Conservation (phyloP, 2,888 invertebrate species). For the Lasius platythorax region DNA sequence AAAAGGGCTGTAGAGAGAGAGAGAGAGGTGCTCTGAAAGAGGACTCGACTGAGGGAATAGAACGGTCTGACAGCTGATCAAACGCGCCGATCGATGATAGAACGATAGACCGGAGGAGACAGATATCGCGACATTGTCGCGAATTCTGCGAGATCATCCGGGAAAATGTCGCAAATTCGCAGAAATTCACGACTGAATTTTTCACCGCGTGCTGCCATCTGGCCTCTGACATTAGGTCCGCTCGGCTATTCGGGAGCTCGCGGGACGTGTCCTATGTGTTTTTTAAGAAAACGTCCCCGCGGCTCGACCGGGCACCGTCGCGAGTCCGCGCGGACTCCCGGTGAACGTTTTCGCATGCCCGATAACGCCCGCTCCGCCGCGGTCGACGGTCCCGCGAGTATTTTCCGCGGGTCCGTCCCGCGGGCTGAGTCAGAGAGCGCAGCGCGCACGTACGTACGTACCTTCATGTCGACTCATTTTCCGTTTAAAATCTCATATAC, state of each 20-base stretch:
- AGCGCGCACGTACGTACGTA: constrained; percentile 87
- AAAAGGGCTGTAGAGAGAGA: constrained; percentile 48
- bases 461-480: constrained; percentile 98
- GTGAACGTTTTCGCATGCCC: constrained; percentile 33
- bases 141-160: constrained; percentile 49
- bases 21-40: constrained; percentile 49
- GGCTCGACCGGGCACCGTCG: constrained; percentile 68
- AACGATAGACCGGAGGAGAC: neutral
- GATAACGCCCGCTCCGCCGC: constrained; percentile 17
- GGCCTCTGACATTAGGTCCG: constrained; percentile 83
- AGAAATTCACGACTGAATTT: constrained; percentile 77
- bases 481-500: constrained; percentile 86
- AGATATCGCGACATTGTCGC: constrained; percentile 22
- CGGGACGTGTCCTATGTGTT: constrained; percentile 64
- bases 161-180: constrained; percentile 69
- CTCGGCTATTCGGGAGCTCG: constrained; percentile 64
- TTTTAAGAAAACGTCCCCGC: constrained; percentile 58
- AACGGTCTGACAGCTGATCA: constrained; percentile 69
- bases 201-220: constrained; percentile 84
- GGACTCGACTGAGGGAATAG: constrained; percentile 72
- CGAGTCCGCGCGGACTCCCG: constrained; percentile 48
- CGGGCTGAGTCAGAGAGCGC: constrained; percentile 66
- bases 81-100: neutral
- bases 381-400: constrained; percentile 33
- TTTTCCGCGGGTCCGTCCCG: neutral